Conservation (phyloP, 1,140 invertebrate species). For the Drosophila paulistorum region DNA sequence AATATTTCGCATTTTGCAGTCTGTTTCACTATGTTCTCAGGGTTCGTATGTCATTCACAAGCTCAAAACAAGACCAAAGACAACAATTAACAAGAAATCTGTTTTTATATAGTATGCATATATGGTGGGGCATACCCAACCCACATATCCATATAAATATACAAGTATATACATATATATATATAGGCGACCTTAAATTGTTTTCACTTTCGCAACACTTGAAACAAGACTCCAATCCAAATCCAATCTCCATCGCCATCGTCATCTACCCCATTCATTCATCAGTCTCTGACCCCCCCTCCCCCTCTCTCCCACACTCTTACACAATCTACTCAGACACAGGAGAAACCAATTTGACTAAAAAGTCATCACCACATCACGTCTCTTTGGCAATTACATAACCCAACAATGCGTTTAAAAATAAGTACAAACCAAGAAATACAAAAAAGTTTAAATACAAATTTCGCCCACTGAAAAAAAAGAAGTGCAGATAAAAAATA, state of each 20-base stretch:
- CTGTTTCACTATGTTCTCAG: constrained; percentile 40
- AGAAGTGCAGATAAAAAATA: constrained; percentile 64
- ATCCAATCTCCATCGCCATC: not conserved
- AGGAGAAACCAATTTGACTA: constrained; percentile 14
- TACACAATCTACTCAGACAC: constrained; percentile 5
- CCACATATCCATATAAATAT: not conserved
- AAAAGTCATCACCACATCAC: constrained; percentile 13
- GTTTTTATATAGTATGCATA: not conserved
- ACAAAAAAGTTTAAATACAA: constrained; percentile 60
- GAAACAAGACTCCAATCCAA: constrained; percentile 2
- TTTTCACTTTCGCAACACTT: constrained; percentile 20
- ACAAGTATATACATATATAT: not conserved
- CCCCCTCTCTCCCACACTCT: not conserved
- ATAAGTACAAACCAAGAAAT: constrained; percentile 17
- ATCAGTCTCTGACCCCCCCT: not conserved
- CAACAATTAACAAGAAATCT: not conserved
- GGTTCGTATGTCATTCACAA: constrained; percentile 64
- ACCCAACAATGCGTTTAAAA: constrained; percentile 19
- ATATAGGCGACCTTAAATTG: constrained; percentile 9
- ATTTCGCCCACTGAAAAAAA: constrained; percentile 22
- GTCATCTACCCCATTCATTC: not conserved
- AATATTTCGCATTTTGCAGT: constrained; percentile 41
- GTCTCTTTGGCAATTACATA: constrained; percentile 20
- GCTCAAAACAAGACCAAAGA: constrained; percentile 39
- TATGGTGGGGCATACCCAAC: constrained; percentile 2